Evolutionary conservation across 1,140 invertebrate genomes (phyloP), one percentile per base, ranked within the genome.

Genomic region (Cyclina sinensis): DNA sequence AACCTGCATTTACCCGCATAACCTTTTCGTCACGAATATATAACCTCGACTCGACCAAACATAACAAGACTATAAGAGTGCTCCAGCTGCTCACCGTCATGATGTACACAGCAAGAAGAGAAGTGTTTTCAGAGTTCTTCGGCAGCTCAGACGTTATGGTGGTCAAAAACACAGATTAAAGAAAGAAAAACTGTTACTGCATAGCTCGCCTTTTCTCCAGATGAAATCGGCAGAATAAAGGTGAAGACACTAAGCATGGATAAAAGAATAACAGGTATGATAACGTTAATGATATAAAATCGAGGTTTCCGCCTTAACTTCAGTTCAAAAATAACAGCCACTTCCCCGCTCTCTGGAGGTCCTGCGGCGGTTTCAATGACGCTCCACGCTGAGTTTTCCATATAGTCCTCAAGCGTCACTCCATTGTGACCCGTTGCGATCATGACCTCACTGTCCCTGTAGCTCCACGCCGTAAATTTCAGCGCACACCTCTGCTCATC

Each of bases 401-500:
- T 73, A 78, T 62, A 86, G 7, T 86, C 57, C 16, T 85, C 85
- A 12, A 91, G 39, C 12, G 18, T 16, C 21, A 90, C 81, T 4
- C 86, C 83, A 18, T 76, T 88, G 0, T 16, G 16, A 0, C 73
- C 79, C 18, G n/a, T 68, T 5, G 39, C 30, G 18, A 92, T 30
- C 16, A 82, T 54, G 21, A 91, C 84, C 32, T 90, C 76, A 4
- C 14, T 18, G 21, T 54, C 96, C 86, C 96, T 94, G 89, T 97
- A 97, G 1, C 98, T 98, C 98, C 98, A 99, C 0, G 98, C 98
- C 12, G 98, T 98, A 92, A 95, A 93, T 24, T 92, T 94, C 98
- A 99, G 98, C 88, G 97, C 97, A 94, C 98, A 99, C 68, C 97
- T 98, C 95, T 99, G 98, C 92, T 98, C 97, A 93, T 99, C 98